Evolutionary conservation across 2,797 vertebrate species (phyloP).

Genomic region (Cirrhinus mrigala): DNA sequence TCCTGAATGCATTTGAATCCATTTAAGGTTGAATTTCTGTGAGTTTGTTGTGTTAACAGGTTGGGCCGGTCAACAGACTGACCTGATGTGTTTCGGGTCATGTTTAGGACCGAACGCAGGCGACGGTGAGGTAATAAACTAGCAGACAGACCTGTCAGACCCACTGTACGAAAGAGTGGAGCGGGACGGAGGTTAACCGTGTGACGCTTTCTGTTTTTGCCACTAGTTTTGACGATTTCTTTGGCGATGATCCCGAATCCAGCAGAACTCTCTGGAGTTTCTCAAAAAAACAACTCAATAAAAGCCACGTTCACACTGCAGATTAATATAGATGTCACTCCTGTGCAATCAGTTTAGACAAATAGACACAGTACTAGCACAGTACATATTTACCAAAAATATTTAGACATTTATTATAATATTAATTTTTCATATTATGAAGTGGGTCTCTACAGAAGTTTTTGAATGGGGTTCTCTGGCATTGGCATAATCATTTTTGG

Average conservation of each 20-base stretch:
- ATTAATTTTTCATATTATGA: too few relatives aligned
- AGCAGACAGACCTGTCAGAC: slow-evolving; percentile 55
- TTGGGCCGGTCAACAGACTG: too few relatives aligned
- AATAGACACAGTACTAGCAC: too few relatives aligned
- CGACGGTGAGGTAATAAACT: slow-evolving; percentile 65
- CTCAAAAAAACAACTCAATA: background rate
- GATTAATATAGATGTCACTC: too few relatives aligned
- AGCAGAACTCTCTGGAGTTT: background rate
- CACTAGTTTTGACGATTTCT: background rate
- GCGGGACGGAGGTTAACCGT: slow-evolving; percentile 59
- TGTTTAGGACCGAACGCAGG: slow-evolving; percentile 66
- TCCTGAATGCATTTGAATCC: background rate
- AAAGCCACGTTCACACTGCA: background rate
- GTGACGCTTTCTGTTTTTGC: background rate
- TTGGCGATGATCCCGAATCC: background rate
- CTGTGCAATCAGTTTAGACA: too few relatives aligned
- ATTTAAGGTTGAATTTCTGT: background rate
- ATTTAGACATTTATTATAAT: too few relatives aligned
- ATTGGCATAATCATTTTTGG: too few relatives aligned
- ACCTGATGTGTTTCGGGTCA: too few relatives aligned
- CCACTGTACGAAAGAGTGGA: slow-evolving; percentile 64
- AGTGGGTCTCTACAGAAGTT: too few relatives aligned
- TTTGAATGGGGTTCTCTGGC: too few relatives aligned
- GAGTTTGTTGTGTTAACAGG: background rate
- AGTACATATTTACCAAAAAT: too few relatives aligned